Evolutionary conservation across 1,140 invertebrate species (phyloP).

Genomic region (Radopholus similis): DNA sequence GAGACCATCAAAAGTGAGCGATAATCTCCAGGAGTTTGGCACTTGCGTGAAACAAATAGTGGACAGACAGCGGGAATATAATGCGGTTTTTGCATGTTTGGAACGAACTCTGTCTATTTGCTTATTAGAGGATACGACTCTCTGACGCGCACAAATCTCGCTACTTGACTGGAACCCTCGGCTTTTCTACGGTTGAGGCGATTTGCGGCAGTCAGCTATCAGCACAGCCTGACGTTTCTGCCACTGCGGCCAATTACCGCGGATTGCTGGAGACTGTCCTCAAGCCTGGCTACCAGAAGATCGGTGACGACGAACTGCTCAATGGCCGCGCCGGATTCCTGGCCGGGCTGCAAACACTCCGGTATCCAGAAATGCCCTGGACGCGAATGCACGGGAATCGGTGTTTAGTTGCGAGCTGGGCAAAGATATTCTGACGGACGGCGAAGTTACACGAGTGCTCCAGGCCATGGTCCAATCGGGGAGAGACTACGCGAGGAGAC

Average conservation of each 20-base stretch:
- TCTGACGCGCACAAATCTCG: conserved; percentile 14
- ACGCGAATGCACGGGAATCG: background rate
- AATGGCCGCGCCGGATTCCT: conserved; percentile 40
- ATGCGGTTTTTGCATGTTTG: conserved; percentile 1
- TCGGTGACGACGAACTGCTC: conserved; percentile 36
- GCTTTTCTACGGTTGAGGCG: conserved; percentile 30
- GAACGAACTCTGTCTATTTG: conserved; percentile 15
- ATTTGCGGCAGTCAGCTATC: conserved; percentile 11
- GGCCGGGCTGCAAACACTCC: conserved; percentile 12
- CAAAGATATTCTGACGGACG: conserved; percentile 18
- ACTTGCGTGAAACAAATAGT: background rate
- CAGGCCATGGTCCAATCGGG: conserved; percentile 31
- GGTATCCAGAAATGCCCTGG: too few relatives aligned
- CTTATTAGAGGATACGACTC: background rate
- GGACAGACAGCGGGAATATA: background rate
- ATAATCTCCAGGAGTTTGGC: conserved; percentile 12
- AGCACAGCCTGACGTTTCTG: background rate
- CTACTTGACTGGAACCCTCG: conserved; percentile 32
- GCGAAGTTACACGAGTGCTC: conserved; percentile 30
- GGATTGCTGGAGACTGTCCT: conserved; percentile 20
- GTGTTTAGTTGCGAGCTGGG: conserved; percentile 40
- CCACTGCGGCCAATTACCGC: background rate
- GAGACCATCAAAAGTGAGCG: background rate
- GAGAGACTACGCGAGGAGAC: conserved; percentile 20
- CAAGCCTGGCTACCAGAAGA: conserved; percentile 29